Evolutionary conservation across 1,140 invertebrate genomes (phyloP), one percentile per base, ranked within the genome.

Genomic region (Lithobius niger): DNA sequence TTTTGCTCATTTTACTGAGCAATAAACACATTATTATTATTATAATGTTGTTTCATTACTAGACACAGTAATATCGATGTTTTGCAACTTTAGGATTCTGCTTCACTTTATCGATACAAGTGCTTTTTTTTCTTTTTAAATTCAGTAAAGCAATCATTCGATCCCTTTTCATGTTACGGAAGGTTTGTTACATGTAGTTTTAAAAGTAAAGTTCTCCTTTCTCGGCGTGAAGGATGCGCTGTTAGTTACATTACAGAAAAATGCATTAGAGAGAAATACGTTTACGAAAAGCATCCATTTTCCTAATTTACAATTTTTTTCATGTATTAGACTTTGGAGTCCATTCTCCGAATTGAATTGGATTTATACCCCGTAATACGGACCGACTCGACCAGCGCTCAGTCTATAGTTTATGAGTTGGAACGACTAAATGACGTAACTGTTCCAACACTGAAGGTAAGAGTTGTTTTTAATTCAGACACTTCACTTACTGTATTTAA

Each of bases 311-410:
- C 22, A 45, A 18, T 45, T 10, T 45, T 45, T 10, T 19, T 45
- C 4, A 45, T 13, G 6, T 6, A 10, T 0, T 68, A 88, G 84
- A 84, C 82, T 25, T 78, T 87, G 58, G 78, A 80, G 61, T 82
- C 78, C 76, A 79, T 82, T 59, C 78, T 80, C n/a, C 81, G 82
- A 68, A 74, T 85, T 61, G 79, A 84, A 62, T 76, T 77, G 51
- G 79, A 84, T 58, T 69, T 88, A 54, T 89, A 87, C 75, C 86
- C 86, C 16, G 75, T 86, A 19, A 78, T 89, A 55, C 81, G 77
- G 42, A 77, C 77, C 27, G 73, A 78, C 54, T 76, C 80, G 1
- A 73, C 74, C 31, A 76, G 77, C 57, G 72, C 79, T 26, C 71
- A 73, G 51, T 75, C 76, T 43, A 74, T 82, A 61, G 67, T 77